A percentile compares a stretch with the other conserved stretches of the same genome.
Conservation (phyloP, 1,140 invertebrate genomes). For the Glossosoma conforme region DNA sequence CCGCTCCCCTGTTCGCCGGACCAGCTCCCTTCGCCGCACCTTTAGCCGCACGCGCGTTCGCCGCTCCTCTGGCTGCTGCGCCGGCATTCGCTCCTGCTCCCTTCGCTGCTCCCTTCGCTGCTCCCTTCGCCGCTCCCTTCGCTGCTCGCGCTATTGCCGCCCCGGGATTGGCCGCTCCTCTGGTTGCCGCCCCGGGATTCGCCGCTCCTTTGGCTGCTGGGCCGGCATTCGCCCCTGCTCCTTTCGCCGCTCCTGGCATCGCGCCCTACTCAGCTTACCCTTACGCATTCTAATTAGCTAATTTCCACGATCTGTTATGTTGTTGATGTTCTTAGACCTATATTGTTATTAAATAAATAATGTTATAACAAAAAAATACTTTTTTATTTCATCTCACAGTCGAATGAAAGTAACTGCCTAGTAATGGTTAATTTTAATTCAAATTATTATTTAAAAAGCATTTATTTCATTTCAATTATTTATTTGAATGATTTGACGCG, state of each 20-base stretch:
- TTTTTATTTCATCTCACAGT: no score
- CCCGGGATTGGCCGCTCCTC: slow-evolving; percentile 2
- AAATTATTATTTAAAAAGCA: no score
- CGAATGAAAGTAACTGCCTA: no score
- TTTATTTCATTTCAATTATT: no score
- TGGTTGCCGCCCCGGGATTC: slow-evolving; percentile 1
- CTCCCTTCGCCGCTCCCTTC: not conserved
- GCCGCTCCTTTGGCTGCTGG: slow-evolving; percentile 7
- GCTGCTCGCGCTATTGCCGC: slow-evolving; percentile 15
- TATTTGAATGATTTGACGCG: no score
- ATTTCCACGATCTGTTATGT: not conserved
- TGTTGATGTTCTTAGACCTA: not conserved
- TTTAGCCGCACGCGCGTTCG: slow-evolving; percentile 21
- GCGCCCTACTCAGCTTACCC: slow-evolving; percentile 17
- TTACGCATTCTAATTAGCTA: slow-evolving; percentile 16
- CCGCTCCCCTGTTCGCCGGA: slow-evolving; percentile 3
- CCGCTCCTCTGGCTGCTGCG: slow-evolving; percentile 16
- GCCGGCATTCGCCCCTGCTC: not conserved
- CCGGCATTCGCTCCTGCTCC: slow-evolving; percentile 15
- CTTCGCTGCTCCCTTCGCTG: slow-evolving; percentile 3
- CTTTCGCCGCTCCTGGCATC: slow-evolving; percentile 4
- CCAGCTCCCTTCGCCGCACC: slow-evolving; percentile 23
- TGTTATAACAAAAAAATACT: not conserved
- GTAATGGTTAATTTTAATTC: no score
- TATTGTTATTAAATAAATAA: slow-evolving; percentile 6